Base-by-base conservation (phyloP, 2,113 vertebrate species). In the Tychaedon coryphoeus region DNA sequence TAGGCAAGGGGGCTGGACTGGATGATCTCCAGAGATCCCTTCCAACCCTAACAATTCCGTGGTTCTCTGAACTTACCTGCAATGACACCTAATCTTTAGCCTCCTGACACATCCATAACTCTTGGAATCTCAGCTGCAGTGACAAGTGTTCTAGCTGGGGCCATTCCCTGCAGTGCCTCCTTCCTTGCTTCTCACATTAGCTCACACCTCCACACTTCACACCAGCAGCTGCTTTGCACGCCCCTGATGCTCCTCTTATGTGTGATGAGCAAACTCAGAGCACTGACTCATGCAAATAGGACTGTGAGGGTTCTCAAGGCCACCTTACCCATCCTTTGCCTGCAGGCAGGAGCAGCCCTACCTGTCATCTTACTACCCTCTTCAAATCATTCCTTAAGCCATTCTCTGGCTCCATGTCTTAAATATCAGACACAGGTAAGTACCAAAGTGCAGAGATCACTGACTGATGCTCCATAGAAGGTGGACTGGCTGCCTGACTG, bases 21-120 rank as follows among this genome's bases (percentile, higher is more conserved):
- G 31, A 24, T 56, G 31, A 48, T 36, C 31, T 61, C 25, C 34
- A 48, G 25, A 40, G 40, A 47, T 42, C 34, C 9, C 8, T 62
- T 62, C 42, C 31, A 33, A 9, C 18, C 18, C 26, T 17, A 48
- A 33, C 8, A 34, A 28, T 36, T 42, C 40, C 11, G 34, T 48
- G 48, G 36, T 42, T 48, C 48, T 19, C 40, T 33, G 34, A 70
- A 17, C 26, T 38, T 56, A 9, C 33, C 36, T 67, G 45, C 42
- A 23, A 0, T 4, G 18, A 28, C 5, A 12, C 28, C 8, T 13
- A 13, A 33, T 58, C 33, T 75, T 54, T n/a, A 79, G 6, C 24
- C 28, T 28, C 2, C 47, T 47, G 29, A 20, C 6, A 5, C 1
- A 3, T 26, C 62, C 0, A 0, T n/a, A n/a, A 45, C 42, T 50